phyloP scores from a whole-genome alignment of 2,113 vertebrate genomes.

The Candoia aspera region DNA sequence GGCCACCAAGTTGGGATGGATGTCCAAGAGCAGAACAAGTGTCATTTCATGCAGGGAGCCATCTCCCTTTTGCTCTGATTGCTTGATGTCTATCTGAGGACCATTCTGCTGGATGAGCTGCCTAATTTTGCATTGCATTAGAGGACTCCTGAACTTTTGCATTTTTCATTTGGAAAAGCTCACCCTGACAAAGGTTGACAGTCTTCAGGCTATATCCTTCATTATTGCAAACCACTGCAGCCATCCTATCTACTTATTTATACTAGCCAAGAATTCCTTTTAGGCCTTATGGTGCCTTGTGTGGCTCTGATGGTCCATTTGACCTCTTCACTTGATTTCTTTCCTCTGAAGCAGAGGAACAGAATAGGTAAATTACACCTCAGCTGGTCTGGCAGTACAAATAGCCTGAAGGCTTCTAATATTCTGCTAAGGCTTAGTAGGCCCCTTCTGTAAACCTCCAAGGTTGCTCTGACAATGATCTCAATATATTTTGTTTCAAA shows the following conservation, averaged over 20 bases:
- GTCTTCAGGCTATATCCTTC: constrained; percentile 40
- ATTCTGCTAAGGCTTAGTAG: constrained; percentile 68
- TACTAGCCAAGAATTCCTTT: constrained; percentile 60
- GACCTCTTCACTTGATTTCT: constrained; percentile 65
- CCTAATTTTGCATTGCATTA: neutral
- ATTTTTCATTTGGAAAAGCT: neutral
- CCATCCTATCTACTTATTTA: constrained; percentile 63
- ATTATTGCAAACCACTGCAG: constrained; percentile 43
- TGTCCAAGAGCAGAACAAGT: neutral
- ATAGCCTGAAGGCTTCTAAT: constrained; percentile 71
- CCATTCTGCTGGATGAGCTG: neutral
- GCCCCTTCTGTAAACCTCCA: constrained; percentile 66
- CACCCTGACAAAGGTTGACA: neutral
- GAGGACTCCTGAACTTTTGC: neutral
- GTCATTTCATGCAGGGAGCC: neutral
- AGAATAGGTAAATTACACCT: constrained; percentile 69
- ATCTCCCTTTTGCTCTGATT: neutral
- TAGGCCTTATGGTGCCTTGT: constrained; percentile 57
- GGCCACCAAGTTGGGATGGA: neutral
- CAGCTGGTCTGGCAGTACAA: constrained; percentile 64
- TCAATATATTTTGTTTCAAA: constrained; percentile 74
- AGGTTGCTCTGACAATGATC: constrained; percentile 69
- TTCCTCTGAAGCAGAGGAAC: constrained; percentile 57
- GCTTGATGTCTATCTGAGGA: neutral
- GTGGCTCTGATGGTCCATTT: constrained; percentile 60